Evolutionary conservation across 2,888 invertebrate species (phyloP).

Genomic region (Acleris holmiana): DNA sequence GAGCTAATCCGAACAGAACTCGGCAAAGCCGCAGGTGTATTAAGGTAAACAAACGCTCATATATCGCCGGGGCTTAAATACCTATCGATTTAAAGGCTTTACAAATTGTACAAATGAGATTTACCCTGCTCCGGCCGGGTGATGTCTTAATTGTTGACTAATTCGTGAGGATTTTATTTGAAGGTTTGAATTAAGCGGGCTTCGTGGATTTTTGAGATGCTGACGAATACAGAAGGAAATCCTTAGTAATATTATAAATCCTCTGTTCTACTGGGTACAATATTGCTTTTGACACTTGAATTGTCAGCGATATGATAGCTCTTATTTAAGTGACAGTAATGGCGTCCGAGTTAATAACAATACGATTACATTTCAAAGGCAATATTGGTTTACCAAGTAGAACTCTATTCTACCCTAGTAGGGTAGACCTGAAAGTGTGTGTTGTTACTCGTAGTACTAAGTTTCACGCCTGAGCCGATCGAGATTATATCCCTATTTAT

Average conservation of each 20-base stretch:
- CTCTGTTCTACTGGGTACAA: too few species aligned
- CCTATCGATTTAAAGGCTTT: conserved; percentile 38
- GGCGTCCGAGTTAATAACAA: too few species aligned
- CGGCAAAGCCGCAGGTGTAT: conserved; percentile 33
- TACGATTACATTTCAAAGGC: too few species aligned
- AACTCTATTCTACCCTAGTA: too few species aligned
- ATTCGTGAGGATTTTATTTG: conserved; percentile 30
- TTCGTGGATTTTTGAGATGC: neutral
- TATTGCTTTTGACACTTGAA: too few species aligned
- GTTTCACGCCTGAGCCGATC: too few species aligned
- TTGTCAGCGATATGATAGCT: too few species aligned
- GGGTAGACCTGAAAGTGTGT: too few species aligned
- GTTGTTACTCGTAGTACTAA: too few species aligned
- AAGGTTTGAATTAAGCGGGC: conserved; percentile 13
- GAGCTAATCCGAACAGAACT: conserved; percentile 21
- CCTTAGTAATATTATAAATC: neutral
- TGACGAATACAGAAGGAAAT: neutral
- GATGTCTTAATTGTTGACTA: conserved; percentile 37
- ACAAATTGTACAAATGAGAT: conserved; percentile 37
- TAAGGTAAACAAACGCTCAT: conserved; percentile 34
- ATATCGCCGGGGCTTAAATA: conserved; percentile 38
- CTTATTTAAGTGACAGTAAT: too few species aligned
- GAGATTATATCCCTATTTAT: too few species aligned
- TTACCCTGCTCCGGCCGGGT: conserved; percentile 33
- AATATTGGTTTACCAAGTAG: too few species aligned